Evolutionary conservation across 1,140 invertebrate genomes (phyloP).

Genomic region (Nasonia vitripennis): DNA sequence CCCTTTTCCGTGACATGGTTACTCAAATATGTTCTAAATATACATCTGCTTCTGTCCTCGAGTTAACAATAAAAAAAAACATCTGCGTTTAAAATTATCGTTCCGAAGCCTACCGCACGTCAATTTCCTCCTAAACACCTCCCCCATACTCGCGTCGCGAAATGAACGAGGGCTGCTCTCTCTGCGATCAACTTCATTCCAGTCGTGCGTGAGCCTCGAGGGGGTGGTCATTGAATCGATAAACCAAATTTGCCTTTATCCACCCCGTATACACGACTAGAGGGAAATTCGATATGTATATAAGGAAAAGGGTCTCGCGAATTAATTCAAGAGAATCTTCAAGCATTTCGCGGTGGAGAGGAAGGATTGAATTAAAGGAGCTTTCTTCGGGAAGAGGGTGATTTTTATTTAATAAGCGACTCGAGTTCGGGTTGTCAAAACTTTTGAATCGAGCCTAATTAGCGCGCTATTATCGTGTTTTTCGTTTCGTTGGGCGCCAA

Average conservation of each 20-base stretch:
- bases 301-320: neutral
- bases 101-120: too few species aligned
- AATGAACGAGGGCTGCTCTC: conserved; percentile 17
- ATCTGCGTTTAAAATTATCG: neutral
- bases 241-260: conserved; percentile 38
- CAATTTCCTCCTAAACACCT: too few species aligned
- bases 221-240: conserved; percentile 41
- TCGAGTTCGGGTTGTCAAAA: neutral
- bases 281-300: conserved; percentile 2
- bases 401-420: conserved; percentile 1
- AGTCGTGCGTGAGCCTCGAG: neutral
- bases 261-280: neutral
- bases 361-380: conserved; percentile 31
- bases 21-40: neutral
- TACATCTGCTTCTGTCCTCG: neutral
- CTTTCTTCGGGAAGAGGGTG: conserved; percentile 10
- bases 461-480: neutral
- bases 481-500: neutral
- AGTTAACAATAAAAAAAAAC: too few species aligned
- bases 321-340: conserved; percentile 26
- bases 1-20: neutral
- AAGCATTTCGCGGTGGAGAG: neutral
- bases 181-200: neutral
- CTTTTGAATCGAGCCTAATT: neutral
- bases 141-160: neutral